A percentile compares a stretch with the other conserved stretches of the same genome.
These are phyloP conservation scores for Aporrectodea caliginosa DNA, from an alignment of 1,140 invertebrate species.

Conservation along the genomic window DNA sequence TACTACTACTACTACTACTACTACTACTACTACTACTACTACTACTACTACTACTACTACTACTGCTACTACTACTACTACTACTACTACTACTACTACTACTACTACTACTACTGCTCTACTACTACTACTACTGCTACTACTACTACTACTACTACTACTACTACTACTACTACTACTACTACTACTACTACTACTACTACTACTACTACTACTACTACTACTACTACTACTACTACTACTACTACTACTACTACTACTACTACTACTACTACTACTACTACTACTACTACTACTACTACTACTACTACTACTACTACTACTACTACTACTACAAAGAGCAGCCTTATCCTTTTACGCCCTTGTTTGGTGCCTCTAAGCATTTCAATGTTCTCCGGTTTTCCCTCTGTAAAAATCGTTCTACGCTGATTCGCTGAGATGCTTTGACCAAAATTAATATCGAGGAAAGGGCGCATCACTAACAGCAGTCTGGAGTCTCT, in stretches of 20 bases:
- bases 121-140: background rate
- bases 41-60: background rate
- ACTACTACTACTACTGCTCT: background rate
- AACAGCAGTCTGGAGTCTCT: too few species aligned
- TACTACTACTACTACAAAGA: background rate
- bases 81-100: slow-evolving; percentile 1
- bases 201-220: slow-evolving; percentile 1
- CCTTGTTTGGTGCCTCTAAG: too few species aligned
- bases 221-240: background rate
- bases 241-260: slow-evolving; percentile 2
- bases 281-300: background rate
- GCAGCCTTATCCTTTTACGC: background rate
- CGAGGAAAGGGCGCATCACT: too few species aligned
- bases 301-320: slow-evolving; percentile 1
- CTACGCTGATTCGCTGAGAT: too few species aligned
- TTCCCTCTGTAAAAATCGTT: too few species aligned
- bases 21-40: background rate
- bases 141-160: slow-evolving; percentile 3
- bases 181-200: background rate
- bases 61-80: background rate
- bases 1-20: slow-evolving; percentile 3
- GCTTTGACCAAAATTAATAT: too few species aligned
- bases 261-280: slow-evolving; percentile 3
- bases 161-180: slow-evolving; percentile 2
- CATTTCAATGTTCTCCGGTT: too few species aligned